Conservation (phyloP, 2,888 invertebrate genomes). For the Andrena minutula region DNA sequence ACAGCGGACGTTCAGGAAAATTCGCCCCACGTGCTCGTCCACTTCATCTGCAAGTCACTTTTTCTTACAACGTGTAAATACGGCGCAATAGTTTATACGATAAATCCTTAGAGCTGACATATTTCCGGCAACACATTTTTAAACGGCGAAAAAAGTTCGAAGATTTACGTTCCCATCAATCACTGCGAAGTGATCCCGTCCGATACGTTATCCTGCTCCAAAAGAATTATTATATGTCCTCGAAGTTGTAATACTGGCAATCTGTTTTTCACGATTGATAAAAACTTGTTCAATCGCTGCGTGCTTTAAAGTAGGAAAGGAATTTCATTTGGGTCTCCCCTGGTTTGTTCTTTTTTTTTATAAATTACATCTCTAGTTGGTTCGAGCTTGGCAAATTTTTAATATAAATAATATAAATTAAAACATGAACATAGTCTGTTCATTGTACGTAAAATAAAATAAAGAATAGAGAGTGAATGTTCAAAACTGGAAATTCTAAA, state of each 20-base stretch:
- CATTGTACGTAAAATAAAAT: no score
- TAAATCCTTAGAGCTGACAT: neutral
- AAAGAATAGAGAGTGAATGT: no score
- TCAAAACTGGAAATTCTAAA: neutral
- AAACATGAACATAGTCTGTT: no score
- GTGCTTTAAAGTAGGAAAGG: neutral
- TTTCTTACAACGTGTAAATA: neutral
- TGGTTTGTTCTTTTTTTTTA: no score
- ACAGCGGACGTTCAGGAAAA: neutral
- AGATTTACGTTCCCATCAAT: slow-evolving; percentile 9
- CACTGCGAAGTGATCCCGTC: neutral
- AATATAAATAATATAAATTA: no score
- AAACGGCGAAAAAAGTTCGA: neutral
- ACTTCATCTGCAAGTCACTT: neutral
- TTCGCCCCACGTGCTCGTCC: neutral
- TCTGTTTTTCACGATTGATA: neutral
- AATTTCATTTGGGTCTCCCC: no score
- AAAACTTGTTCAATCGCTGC: neutral
- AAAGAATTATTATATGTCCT: slow-evolving; percentile 4
- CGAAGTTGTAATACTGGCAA: neutral
- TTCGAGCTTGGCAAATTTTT: no score
- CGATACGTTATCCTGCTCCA: neutral
- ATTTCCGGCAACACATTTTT: neutral
- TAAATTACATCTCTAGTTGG: no score
- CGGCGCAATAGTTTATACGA: neutral